phyloP scores from a whole-genome alignment of 2,113 vertebrate genomes.

The Nymphicus hollandicus region DNA sequence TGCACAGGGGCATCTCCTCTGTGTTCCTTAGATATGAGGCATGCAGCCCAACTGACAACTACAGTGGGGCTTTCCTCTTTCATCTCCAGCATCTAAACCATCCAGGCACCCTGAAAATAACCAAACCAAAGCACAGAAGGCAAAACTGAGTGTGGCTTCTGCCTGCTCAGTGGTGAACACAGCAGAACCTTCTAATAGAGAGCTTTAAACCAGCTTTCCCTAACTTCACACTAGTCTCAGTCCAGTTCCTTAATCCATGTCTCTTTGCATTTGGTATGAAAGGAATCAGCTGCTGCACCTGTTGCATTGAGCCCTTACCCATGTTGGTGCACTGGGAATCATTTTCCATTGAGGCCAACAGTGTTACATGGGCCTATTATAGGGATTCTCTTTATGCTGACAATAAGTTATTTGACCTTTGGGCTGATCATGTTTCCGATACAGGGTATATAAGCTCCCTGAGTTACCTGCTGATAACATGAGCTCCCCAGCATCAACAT shows the following conservation, averaged over 20 bases:
- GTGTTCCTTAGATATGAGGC: accelerated
- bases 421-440: not conserved
- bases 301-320: not conserved
- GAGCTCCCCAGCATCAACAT: not conserved
- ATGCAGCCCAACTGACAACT: not conserved
- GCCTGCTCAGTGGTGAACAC: accelerated
- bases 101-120: not conserved
- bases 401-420: conserved; percentile 11
- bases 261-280: not conserved
- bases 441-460: not conserved
- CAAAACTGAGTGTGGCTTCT: not conserved
- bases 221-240: too few species aligned
- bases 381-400: not conserved
- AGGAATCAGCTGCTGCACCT: not conserved
- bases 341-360: not conserved
- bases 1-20: not conserved
- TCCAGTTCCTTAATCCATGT: not conserved
- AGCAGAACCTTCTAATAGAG: accelerated
- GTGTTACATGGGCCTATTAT: not conserved
- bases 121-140: not conserved
- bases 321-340: not conserved
- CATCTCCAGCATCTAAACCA: not conserved
- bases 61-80: accelerated
- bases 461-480: not conserved
- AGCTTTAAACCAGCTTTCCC: not conserved